These are phyloP conservation scores for Drosophila jambulina DNA, from an alignment of 1,140 invertebrate genomes.

Conservation along the genomic window DNA sequence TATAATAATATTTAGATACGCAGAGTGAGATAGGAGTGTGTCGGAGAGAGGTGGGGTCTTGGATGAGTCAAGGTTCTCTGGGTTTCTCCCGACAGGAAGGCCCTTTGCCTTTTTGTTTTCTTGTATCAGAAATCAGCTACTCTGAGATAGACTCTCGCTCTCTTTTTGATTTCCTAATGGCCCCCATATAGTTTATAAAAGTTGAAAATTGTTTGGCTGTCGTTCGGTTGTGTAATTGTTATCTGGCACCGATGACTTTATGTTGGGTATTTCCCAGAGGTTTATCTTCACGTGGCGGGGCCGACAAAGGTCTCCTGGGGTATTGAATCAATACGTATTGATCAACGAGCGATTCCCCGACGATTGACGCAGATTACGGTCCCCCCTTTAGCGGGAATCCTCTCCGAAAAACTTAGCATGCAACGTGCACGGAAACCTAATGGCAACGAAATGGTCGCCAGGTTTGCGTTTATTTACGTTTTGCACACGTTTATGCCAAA, in stretches of 20 bases:
- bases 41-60: not conserved
- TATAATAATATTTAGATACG: slow-evolving; percentile 61
- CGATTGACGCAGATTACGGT: slow-evolving; percentile 35
- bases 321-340: not conserved
- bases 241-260: slow-evolving; percentile 34
- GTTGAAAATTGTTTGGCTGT: slow-evolving; percentile 17
- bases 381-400: slow-evolving; percentile 1
- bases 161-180: slow-evolving; percentile 12
- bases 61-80: slow-evolving; percentile 46
- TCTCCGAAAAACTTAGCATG: slow-evolving; percentile 3
- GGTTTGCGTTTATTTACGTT: slow-evolving; percentile 41
- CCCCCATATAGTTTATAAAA: slow-evolving; percentile 14
- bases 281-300: slow-evolving; percentile 21
- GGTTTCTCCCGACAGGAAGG: slow-evolving; percentile 20
- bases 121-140: not conserved
- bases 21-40: slow-evolving; percentile 10
- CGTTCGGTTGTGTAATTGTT: slow-evolving; percentile 25
- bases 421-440: slow-evolving; percentile 39
- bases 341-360: slow-evolving; percentile 3
- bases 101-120: not conserved
- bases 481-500: slow-evolving; percentile 47
- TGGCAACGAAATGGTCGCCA: slow-evolving; percentile 22
- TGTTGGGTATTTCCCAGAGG: slow-evolving; percentile 45
- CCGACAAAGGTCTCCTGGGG: not conserved
- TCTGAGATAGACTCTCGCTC: slow-evolving; percentile 13